Conservation (phyloP, 2,113 vertebrate species). For the Neotragus pygmaeus region DNA sequence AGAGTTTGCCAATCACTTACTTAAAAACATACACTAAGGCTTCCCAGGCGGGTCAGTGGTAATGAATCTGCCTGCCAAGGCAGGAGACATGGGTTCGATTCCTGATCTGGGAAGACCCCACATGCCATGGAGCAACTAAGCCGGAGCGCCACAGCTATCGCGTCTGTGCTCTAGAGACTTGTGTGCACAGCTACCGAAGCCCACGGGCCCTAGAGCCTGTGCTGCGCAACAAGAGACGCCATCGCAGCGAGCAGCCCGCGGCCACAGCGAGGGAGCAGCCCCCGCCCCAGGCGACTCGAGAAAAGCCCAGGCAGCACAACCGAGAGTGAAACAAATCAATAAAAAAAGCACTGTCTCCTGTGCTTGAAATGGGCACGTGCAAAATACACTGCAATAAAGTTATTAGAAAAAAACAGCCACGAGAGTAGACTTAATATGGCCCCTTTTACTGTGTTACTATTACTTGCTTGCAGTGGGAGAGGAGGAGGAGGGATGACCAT, state of each 20-base stretch:
- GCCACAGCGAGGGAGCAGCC: background rate
- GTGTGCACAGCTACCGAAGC: background rate
- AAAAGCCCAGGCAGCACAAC: background rate
- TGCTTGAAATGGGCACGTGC: background rate
- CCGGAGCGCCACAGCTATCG: background rate
- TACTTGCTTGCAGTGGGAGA: background rate
- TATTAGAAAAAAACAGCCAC: background rate
- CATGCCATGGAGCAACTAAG: background rate
- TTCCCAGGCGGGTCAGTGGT: background rate
- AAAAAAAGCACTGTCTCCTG: background rate
- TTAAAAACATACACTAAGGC: background rate
- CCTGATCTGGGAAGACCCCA: background rate
- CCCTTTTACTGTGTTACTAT: too few relatives aligned
- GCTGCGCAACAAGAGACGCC: background rate
- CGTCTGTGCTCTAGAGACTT: rapidly evolving
- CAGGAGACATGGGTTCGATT: background rate
- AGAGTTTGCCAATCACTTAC: background rate
- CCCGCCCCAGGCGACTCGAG: background rate
- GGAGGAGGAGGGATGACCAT: background rate
- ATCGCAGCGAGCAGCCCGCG: background rate
- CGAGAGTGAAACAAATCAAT: background rate
- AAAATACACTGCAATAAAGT: background rate
- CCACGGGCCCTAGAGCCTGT: background rate
- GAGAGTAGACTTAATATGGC: background rate
- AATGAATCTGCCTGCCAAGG: background rate